Percentiles rank a stretch among this genome's conserved stretches.
Evolutionary conservation across 2,797 vertebrate genomes (phyloP).

Genomic region (Tauraco hartlaubi): DNA sequence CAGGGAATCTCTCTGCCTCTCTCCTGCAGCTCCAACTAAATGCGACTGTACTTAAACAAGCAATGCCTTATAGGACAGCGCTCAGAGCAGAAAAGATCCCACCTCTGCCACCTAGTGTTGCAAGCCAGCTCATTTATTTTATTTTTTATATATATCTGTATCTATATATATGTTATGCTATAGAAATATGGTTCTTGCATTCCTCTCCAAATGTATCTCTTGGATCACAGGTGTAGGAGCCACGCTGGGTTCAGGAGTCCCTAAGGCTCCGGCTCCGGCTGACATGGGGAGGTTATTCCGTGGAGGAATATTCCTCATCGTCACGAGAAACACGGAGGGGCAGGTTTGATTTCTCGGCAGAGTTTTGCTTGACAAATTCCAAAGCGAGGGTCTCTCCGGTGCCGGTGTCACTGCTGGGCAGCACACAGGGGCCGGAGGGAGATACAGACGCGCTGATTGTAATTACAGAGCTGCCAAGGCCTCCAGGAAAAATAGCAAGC

Average conservation of each 20-base stretch:
- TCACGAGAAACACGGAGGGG: not conserved
- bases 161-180: conserved; percentile 3
- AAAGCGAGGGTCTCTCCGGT: conserved; percentile 14
- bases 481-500: conserved; percentile 40
- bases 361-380: conserved; percentile 61
- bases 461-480: conserved; percentile 53
- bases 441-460: not conserved
- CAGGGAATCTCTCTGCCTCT: conserved; percentile 75
- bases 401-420: conserved; percentile 23
- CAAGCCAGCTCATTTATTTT: conserved; percentile 57
- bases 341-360: conserved; percentile 38
- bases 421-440: conserved; percentile 29
- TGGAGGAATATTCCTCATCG: rapidly evolving
- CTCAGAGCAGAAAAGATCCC: conserved; percentile 78
- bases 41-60: conserved; percentile 88
- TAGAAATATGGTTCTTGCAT: conserved; percentile 51
- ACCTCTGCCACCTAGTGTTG: conserved; percentile 85
- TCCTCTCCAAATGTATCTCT: conserved; percentile 11
- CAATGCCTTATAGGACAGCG: conserved; percentile 84
- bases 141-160: conserved; percentile 30
- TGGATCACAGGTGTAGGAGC: not conserved
- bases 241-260: not conserved
- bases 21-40: conserved; percentile 88
- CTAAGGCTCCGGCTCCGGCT: not conserved
- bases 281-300: not conserved